Percentiles rank a stretch among this genome's conserved stretches.
Conservation (phyloP, 2,888 invertebrate genomes). For the Cerceris ruficornis region DNA sequence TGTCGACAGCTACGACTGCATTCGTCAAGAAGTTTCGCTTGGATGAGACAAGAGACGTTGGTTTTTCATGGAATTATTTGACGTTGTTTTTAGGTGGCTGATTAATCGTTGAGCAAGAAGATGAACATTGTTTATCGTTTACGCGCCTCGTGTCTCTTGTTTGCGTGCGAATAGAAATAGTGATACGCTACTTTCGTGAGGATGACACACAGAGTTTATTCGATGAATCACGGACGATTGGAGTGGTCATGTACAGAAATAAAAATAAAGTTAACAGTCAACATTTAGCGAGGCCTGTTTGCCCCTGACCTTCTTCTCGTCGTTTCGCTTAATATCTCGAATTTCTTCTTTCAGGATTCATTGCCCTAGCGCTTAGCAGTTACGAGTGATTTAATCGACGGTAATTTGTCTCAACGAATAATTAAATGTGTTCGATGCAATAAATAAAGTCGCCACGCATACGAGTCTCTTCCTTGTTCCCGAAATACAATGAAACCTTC, state of each 20-base stretch:
- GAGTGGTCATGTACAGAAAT: conserved; percentile 60
- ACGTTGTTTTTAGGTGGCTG: conserved; percentile 4
- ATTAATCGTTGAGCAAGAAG: conserved; percentile 22
- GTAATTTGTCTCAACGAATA: no score
- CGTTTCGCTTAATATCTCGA: conserved; percentile 13
- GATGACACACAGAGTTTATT: conserved; percentile 58
- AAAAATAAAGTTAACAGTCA: conserved; percentile 61
- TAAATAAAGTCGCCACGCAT: no score
- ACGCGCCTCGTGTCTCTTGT: conserved; percentile 14
- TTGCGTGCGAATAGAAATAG: conserved; percentile 12
- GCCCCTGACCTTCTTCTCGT: conserved; percentile 53
- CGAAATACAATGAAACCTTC: no score
- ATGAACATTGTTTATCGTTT: conserved; percentile 17
- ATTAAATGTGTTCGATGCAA: no score
- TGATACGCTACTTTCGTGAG: conserved; percentile 33
- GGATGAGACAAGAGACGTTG: not conserved
- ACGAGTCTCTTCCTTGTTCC: no score
- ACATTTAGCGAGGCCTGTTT: conserved; percentile 42
- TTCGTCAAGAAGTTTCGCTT: not conserved
- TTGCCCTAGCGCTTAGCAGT: not conserved
- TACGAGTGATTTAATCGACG: not conserved
- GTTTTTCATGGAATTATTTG: not conserved
- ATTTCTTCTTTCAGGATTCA: not conserved
- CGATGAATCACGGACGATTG: conserved; percentile 56
- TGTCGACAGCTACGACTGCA: not conserved